Conservation (phyloP, 1,140 invertebrate species). For the Battus philenor region DNA sequence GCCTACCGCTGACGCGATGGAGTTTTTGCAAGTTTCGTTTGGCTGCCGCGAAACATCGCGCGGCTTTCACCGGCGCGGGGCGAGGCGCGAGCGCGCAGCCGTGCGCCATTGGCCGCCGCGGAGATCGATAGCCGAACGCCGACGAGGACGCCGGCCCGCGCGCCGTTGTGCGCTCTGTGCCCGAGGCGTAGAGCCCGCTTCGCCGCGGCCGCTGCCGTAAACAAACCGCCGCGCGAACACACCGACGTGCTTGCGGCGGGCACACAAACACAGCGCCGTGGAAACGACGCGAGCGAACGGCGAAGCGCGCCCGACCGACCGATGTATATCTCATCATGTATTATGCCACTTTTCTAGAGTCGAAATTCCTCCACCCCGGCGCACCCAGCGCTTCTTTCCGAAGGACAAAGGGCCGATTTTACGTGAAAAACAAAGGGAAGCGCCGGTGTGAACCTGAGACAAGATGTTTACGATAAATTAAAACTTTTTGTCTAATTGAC, state of each 20-base stretch:
- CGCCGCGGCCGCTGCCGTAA: slow-evolving; percentile 46
- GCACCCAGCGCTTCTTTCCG: slow-evolving; percentile 58
- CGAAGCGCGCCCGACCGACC: slow-evolving; percentile 47
- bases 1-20: too few relatives aligned
- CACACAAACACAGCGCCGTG: slow-evolving; percentile 48
- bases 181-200: slow-evolving; percentile 29
- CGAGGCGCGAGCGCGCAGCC: slow-evolving; percentile 56
- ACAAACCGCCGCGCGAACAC: slow-evolving; percentile 68
- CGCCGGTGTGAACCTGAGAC: slow-evolving; percentile 47
- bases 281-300: slow-evolving; percentile 61
- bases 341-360: slow-evolving; percentile 73
- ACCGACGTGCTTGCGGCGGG: slow-evolving; percentile 51
- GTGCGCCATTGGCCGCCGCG: slow-evolving; percentile 73
- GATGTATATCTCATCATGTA: slow-evolving; percentile 67
- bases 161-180: slow-evolving; percentile 41
- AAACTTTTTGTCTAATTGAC: slow-evolving; percentile 43
- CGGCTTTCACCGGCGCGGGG: slow-evolving; percentile 69
- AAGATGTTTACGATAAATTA: slow-evolving; percentile 41
- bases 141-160: slow-evolving; percentile 58
- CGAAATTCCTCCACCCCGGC: slow-evolving; percentile 66
- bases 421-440: slow-evolving; percentile 68
- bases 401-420: slow-evolving; percentile 71
- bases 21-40: not conserved
- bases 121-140: slow-evolving; percentile 74
- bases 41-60: slow-evolving; percentile 42